Conservation (phyloP, 2,888 invertebrate genomes). For the Metalampra italica region DNA sequence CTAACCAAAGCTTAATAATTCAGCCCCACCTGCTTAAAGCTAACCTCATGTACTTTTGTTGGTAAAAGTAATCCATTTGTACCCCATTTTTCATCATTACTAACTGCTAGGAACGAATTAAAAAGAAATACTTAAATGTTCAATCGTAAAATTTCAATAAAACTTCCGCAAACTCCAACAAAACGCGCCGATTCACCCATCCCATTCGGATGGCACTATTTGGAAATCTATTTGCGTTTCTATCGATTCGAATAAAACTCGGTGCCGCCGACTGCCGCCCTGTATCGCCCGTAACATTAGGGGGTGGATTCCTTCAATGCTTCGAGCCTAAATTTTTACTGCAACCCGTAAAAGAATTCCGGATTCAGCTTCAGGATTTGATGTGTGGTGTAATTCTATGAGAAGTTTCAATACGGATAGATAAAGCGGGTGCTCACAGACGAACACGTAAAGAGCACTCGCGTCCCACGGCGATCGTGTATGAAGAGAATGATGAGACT, state of each 20-base stretch:
- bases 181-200: neutral
- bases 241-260: constrained; percentile 51
- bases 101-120: too few relatives aligned
- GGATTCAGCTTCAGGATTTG: constrained; percentile 63
- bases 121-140: neutral
- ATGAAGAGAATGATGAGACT: too few relatives aligned
- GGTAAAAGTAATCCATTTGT: too few relatives aligned
- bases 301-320: constrained; percentile 60
- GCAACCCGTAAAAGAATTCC: constrained; percentile 72
- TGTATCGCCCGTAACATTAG: constrained; percentile 65
- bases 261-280: constrained; percentile 45
- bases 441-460: too few relatives aligned
- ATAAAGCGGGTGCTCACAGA: too few relatives aligned
- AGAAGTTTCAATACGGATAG: neutral
- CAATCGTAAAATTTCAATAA: neutral
- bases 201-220: constrained; percentile 17
- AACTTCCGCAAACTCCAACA: neutral
- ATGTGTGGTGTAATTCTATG: constrained; percentile 25
- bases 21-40: too few relatives aligned
- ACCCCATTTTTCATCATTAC: too few relatives aligned
- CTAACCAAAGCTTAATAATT: too few relatives aligned
- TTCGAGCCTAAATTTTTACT: constrained; percentile 74
- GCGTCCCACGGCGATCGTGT: too few relatives aligned
- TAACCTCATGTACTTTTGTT: too few relatives aligned
- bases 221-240: constrained; percentile 53